These are phyloP conservation scores for Ornithoptera priamus DNA, from an alignment of 2,888 invertebrate genomes.

Conservation along the genomic window DNA sequence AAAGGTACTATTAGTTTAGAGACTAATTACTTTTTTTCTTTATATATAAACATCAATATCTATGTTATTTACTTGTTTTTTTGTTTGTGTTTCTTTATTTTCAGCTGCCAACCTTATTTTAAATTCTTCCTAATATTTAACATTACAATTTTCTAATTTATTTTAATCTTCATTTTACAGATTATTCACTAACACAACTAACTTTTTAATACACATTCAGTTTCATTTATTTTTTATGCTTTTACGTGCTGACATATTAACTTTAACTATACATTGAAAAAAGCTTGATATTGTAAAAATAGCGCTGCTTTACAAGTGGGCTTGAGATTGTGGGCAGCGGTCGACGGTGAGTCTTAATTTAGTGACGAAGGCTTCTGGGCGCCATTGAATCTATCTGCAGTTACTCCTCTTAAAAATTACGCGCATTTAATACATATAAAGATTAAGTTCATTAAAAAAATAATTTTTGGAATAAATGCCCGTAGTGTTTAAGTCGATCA, in stretches of 20 bases:
- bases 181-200: background rate
- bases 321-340: constrained; percentile 49
- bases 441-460: constrained; percentile 4
- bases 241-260: constrained; percentile 5
- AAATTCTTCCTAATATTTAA: constrained; percentile 1
- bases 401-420: constrained; percentile 33
- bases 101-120: constrained; percentile 26
- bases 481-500: constrained; percentile 27
- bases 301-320: constrained; percentile 34
- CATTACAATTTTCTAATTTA: constrained; percentile 1
- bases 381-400: constrained; percentile 59
- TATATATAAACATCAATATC: constrained; percentile 1
- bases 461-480: constrained; percentile 6
- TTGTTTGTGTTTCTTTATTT: constrained; percentile 31
- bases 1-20: constrained; percentile 29
- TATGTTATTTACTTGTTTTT: constrained; percentile 26
- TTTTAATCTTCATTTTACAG: background rate
- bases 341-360: constrained; percentile 55
- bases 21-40: constrained; percentile 21
- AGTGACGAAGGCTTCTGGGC: constrained; percentile 62
- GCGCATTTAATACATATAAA: constrained; percentile 17
- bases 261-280: background rate
- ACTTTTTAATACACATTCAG: constrained; percentile 2
- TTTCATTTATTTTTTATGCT: background rate
- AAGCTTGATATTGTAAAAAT: background rate